These are phyloP conservation scores for Automeris io DNA, from an alignment of 2,888 invertebrate genomes.

Conservation along the genomic window DNA sequence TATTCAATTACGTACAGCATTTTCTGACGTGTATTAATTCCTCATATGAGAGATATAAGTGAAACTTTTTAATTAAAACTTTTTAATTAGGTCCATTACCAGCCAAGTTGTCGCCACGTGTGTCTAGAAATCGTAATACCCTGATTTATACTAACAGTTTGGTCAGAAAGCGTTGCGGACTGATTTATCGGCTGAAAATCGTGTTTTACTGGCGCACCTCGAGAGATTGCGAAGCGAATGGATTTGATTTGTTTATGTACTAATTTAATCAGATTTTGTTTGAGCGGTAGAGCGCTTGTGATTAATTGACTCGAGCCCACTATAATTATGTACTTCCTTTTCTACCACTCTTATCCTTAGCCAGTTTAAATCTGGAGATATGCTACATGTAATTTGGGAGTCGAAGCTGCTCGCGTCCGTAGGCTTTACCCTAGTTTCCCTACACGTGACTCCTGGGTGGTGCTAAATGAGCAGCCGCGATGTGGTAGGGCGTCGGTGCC, in stretches of 20 bases:
- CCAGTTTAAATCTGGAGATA: no score
- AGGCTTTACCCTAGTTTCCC: no score
- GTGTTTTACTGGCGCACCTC: slow-evolving; percentile 21
- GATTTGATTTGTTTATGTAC: neutral
- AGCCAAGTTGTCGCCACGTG: slow-evolving; percentile 1
- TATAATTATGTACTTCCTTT: no score
- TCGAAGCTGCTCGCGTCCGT: no score
- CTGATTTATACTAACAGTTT: slow-evolving; percentile 41
- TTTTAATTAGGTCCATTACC: neutral
- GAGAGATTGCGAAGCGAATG: slow-evolving; percentile 14
- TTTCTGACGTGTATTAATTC: neutral
- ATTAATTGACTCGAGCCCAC: no score
- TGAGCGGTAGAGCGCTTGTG: no score
- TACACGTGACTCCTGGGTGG: no score
- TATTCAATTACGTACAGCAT: neutral
- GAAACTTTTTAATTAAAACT: slow-evolving; percentile 1
- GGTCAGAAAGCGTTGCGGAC: slow-evolving; percentile 50
- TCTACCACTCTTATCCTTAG: no score
- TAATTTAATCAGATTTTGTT: neutral
- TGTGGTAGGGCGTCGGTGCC: no score
- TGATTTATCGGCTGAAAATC: slow-evolving; percentile 27
- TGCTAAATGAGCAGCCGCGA: no score
- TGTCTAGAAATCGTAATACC: slow-evolving; percentile 10
- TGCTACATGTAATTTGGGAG: no score
- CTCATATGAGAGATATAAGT: neutral